These are phyloP conservation scores for Holotrichia oblita DNA, from an alignment of 1,140 invertebrate species.

Conservation along the genomic window DNA sequence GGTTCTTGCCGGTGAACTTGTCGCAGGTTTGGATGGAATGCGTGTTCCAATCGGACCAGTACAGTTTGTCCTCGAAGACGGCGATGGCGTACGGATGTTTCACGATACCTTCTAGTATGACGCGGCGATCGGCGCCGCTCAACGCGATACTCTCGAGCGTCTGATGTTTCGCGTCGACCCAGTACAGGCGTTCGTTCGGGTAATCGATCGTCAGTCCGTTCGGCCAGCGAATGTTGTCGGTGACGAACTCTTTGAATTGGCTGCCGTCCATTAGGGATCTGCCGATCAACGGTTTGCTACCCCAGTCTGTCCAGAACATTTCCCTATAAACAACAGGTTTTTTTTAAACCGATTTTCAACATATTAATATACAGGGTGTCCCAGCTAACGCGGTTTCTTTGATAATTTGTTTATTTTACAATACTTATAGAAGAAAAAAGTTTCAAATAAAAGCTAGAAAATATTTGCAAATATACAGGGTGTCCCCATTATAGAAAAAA, in stretches of 20 bases:
- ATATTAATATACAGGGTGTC: no score
- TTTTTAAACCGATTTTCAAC: no score
- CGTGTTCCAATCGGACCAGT: constrained; percentile 84
- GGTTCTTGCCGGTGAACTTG: constrained; percentile 73
- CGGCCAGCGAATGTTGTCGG: constrained; percentile 80
- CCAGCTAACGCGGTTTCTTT: no score
- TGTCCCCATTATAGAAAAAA: no score
- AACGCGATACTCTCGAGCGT: constrained; percentile 80
- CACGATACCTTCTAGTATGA: constrained; percentile 66
- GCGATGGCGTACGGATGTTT: constrained; percentile 84
- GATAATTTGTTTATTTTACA: no score
- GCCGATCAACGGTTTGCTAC: constrained; percentile 75
- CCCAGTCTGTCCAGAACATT: constrained; percentile 92
- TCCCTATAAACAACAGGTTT: constrained; percentile 65
- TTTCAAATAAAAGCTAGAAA: no score
- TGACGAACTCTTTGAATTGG: constrained; percentile 67
- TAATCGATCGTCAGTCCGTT: constrained; percentile 91
- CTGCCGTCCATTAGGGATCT: constrained; percentile 87
- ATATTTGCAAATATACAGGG: no score
- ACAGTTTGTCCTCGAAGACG: constrained; percentile 87
- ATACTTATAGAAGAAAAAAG: no score
- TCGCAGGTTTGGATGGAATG: constrained; percentile 73
- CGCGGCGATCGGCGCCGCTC: constrained; percentile 75
- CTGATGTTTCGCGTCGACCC: constrained; percentile 78
- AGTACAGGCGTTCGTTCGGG: constrained; percentile 79